Base-by-base conservation (phyloP, 2,888 invertebrate species). In the Stenichneumon culpator region DNA sequence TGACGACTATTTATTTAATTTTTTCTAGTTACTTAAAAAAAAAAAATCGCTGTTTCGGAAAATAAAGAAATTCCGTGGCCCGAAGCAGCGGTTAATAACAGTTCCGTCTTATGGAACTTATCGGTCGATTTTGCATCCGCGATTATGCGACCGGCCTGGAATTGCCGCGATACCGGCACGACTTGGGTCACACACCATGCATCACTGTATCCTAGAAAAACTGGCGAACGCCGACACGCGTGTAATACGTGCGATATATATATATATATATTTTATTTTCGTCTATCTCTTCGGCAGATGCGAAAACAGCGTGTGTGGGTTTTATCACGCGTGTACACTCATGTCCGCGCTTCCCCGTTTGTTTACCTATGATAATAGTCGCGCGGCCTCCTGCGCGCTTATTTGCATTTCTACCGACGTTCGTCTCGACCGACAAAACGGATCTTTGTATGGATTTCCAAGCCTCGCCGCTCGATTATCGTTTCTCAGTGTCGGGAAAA, bases 101-200 rank as follows among this genome's bases (percentile, higher is more conserved):
- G 39, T 52, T n/a, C 11, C 2, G 32, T 69, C 79, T 86, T 79
- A 83, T 86, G 79, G 73, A 67, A 63, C 22, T 39, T 47, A 14
- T 69, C 70, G 50, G 60, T 79, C 50, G 83, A 75, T 81, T 74
- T 80, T 19, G 70, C 80, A 86, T 83, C 52, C 63, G 69, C 69
- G 82, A 82, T 84, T 86, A 83, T 80, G 84, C 84, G 82, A 86
- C 80, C 79, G 28, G 68, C 28, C 81, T 84, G 88, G 87, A 89
- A 89, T 89, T 87, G 80, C 85, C n/a, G 83, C 67, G 77, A 82
- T 81, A 72, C 52, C 70, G 32, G 47, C 16, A n/a, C 65, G 54
- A 25, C 72, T 54, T 9, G 47, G 7, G 28, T 47, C 69, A 16
- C 47, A 50, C 47, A 16, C 50, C 54, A 2, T 6, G 16, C 72